Evolutionary conservation across 1,140 invertebrate genomes (phyloP).

Genomic region (Lepidurus couesii): DNA sequence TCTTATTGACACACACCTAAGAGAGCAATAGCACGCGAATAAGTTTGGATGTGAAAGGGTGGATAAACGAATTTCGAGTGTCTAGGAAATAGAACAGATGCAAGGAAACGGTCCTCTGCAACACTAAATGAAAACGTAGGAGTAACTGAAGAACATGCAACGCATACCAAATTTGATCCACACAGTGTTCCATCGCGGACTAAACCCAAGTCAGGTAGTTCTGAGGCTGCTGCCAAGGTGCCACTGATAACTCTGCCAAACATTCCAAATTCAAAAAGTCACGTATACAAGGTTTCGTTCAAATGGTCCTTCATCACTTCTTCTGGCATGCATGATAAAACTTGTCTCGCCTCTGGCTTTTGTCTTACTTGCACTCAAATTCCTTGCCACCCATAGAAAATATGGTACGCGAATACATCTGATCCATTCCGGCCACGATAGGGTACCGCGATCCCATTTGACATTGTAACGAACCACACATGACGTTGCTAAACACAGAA

Average conservation of each 20-base stretch:
- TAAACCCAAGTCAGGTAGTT: slow-evolving; percentile 64
- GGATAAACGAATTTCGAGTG: not conserved
- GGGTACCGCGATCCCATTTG: slow-evolving; percentile 74
- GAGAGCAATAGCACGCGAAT: slow-evolving; percentile 37
- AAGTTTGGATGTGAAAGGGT: not conserved
- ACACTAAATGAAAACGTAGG: slow-evolving; percentile 2
- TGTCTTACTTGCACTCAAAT: slow-evolving; percentile 83
- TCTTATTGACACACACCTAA: slow-evolving; percentile 84
- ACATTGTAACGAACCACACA: slow-evolving; percentile 84
- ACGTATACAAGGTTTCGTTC: not conserved
- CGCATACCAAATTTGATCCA: slow-evolving; percentile 68
- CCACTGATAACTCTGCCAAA: slow-evolving; percentile 62
- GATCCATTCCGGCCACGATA: slow-evolving; percentile 63
- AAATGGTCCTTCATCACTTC: not conserved
- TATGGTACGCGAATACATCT: slow-evolving; percentile 74
- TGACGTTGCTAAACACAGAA: slow-evolving; percentile 62
- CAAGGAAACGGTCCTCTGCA: not conserved
- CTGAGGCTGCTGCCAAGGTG: slow-evolving; percentile 53
- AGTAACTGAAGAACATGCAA: slow-evolving; percentile 28
- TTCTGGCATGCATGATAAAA: not conserved
- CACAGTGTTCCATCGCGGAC: slow-evolving; percentile 87
- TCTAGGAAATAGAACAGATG: not conserved
- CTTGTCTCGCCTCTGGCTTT: not conserved
- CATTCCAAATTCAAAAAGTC: slow-evolving; percentile 28
- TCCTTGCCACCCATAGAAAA: slow-evolving; percentile 77